Evolutionary conservation across 2,113 vertebrate genomes (phyloP).

Genomic region (Ictalurus punctatus): DNA sequence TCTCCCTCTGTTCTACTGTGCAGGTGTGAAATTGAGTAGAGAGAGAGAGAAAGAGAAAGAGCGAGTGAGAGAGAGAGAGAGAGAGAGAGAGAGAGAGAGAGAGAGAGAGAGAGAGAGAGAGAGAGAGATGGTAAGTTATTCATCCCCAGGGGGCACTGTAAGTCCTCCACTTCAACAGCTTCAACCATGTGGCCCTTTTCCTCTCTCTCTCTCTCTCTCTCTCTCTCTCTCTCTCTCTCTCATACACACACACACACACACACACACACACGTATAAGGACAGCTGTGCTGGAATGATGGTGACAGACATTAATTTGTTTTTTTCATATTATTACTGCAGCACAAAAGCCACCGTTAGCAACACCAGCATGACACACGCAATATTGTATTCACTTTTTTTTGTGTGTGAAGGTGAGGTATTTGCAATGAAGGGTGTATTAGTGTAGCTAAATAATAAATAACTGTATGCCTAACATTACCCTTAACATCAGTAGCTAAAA

Average conservation of each 20-base stretch:
- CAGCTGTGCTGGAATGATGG: slow-evolving; percentile 41
- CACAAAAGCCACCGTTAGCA: slow-evolving; percentile 41
- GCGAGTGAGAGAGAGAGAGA: slow-evolving; percentile 15
- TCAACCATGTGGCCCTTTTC: neutral
- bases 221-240: slow-evolving; percentile 1
- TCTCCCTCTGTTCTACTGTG: slow-evolving; percentile 26
- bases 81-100: slow-evolving; percentile 34
- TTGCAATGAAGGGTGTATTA: neutral
- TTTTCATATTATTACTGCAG: slow-evolving; percentile 46
- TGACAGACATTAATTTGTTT: slow-evolving; percentile 53
- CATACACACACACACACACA: slow-evolving; percentile 13
- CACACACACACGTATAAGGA: slow-evolving; percentile 9
- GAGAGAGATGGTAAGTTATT: slow-evolving; percentile 44
- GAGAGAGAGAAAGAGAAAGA: slow-evolving; percentile 35
- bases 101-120: slow-evolving; percentile 33
- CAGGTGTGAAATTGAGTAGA: slow-evolving; percentile 56
- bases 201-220: neutral
- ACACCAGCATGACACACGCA: slow-evolving; percentile 19
- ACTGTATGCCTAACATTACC: neutral
- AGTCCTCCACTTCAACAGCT: slow-evolving; percentile 63
- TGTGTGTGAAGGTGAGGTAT: neutral
- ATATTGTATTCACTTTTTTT: neutral
- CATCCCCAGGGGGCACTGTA: slow-evolving; percentile 77
- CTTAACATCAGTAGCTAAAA: neutral
- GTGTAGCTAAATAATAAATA: neutral